Base-by-base conservation (phyloP, 2,113 vertebrate species). In the Lates calcarifer region DNA sequence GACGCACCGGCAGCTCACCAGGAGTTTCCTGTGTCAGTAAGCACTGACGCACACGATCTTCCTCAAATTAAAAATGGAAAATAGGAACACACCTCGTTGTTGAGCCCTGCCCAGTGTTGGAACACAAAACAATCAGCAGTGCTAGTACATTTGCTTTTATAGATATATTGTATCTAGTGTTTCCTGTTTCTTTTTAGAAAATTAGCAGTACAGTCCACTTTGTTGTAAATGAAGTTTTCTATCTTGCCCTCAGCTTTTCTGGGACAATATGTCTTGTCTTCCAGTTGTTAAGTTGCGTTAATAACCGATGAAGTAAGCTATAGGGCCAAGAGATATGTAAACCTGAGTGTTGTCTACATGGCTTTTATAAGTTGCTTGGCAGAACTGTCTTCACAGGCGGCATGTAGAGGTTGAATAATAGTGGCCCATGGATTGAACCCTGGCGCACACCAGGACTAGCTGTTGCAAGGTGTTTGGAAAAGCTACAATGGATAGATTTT, bases 21-120 rank as follows among this genome's bases (percentile, higher is more conserved):
- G 83, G 69, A 75, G 71, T 85, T 91, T 89, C 87, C 88, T 90
- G 62, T 86, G 72, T 78, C 79, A 66, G 79, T 60, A 56, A 26
- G 28, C 71, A 29, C 2, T 91, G 89, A 91, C 84, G 85, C 79
- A 89, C 86, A 53, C 66, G 56, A 87, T 81, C 56, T 78, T 83
- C 78, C 72, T 86, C 33, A 24, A 47, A 76, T 81, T 64, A 60
- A 69, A 80, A 69, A 70, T 56, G 73, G 78, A 63, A 86, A 78
- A 69, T 43, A 5, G 51, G 49, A 58, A 43, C 77, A 70, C 79
- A 29, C 79, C 84, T 81, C 4, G 0, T 37, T 35, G 35, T 14
- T 15, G 18, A 66, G 35, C 56, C 4, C 12, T 61, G 39, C 10
- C n/a, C 6, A 2, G 1, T 11, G 15, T 49, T 31, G 14, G 5